A percentile compares a stretch with the other conserved stretches of the same genome.
Conservation (phyloP, 2,797 vertebrate species). For the Acanthurus lineatus region DNA sequence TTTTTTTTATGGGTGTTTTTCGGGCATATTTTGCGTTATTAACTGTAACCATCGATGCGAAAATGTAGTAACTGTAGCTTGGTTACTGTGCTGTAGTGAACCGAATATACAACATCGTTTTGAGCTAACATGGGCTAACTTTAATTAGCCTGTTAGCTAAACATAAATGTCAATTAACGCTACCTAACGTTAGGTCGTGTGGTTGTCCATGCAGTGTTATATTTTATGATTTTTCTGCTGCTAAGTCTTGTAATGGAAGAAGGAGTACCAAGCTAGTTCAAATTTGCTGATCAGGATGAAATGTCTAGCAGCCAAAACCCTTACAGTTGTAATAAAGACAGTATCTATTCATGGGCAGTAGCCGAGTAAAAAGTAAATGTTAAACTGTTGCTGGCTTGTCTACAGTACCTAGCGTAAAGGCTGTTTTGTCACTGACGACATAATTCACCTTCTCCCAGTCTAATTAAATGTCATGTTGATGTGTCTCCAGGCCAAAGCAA, state of each 20-base stretch:
- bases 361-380: not conserved
- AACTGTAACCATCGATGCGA: accelerated
- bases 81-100: accelerated
- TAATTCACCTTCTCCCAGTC: constrained; percentile 2
- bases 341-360: not conserved
- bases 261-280: not conserved
- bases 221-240: too few relatives aligned
- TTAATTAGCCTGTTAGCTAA: constrained; percentile 59
- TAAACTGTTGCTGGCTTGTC: not conserved
- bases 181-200: not conserved
- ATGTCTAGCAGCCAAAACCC: not conserved
- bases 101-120: not conserved
- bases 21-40: accelerated
- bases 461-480: constrained; percentile 21
- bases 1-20: not conserved
- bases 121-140: constrained; percentile 30
- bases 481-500: constrained; percentile 72
- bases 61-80: accelerated
- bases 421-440: not conserved
- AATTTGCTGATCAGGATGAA: not conserved
- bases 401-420: not conserved
- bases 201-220: too few relatives aligned
- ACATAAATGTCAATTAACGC: not conserved
- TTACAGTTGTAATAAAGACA: not conserved
- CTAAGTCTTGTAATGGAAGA: not conserved